Evolutionary conservation across 2,888 invertebrate genomes (phyloP).

Genomic region (Rosalia funebris): DNA sequence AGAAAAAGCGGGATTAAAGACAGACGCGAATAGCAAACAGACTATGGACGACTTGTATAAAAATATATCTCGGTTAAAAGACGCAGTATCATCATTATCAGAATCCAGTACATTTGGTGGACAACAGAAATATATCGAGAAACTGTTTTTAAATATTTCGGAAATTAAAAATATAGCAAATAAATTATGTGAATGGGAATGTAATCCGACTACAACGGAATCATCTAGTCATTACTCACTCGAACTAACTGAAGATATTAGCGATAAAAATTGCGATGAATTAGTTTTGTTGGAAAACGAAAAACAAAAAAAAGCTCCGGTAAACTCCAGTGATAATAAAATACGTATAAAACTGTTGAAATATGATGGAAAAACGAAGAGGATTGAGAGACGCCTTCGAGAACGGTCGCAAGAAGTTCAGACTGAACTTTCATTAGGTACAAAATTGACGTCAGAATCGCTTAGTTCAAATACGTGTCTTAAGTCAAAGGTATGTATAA

Average conservation of each 20-base stretch:
- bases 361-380: conserved; percentile 8
- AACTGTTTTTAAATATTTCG: conserved; percentile 31
- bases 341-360: conserved; percentile 41
- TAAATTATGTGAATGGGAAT: conserved; percentile 21
- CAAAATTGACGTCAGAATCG: conserved; percentile 23
- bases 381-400: not conserved
- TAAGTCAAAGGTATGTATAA: conserved; percentile 14
- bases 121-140: conserved; percentile 32
- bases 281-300: not conserved
- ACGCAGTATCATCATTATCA: conserved; percentile 25
- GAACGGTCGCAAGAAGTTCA: conserved; percentile 28
- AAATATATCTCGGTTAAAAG: conserved; percentile 34
- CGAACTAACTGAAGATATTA: not conserved
- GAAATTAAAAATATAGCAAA: conserved; percentile 36
- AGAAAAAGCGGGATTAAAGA: conserved; percentile 7
- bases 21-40: conserved; percentile 2
- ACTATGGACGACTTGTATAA: conserved; percentile 33
- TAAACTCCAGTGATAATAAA: conserved; percentile 34
- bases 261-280: too few species aligned
- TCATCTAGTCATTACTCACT: not conserved
- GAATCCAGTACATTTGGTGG: conserved; percentile 17
- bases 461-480: conserved; percentile 17
- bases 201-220: not conserved
- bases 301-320: conserved; percentile 1
- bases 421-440: conserved; percentile 23